A percentile compares a stretch with the other conserved stretches of the same genome.
These are phyloP conservation scores for Monarcha castaneiventris DNA, from an alignment of 2,113 vertebrate genomes.

Conservation along the genomic window DNA sequence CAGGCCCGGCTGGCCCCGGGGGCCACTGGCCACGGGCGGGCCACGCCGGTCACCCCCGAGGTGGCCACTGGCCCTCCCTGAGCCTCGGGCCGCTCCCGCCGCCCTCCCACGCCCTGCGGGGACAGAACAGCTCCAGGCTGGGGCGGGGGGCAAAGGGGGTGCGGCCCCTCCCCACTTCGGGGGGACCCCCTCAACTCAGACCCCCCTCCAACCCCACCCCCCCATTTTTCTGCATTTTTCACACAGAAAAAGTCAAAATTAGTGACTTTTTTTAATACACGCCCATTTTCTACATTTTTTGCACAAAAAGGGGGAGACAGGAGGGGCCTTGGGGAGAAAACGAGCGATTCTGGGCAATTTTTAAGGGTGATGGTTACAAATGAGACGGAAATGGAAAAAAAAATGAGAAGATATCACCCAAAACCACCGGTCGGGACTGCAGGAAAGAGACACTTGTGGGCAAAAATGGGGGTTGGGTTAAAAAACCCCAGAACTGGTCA, in stretches of 20 bases:
- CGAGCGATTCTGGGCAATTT: fast-evolving
- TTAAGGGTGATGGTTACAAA: not conserved
- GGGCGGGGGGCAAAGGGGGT: not conserved
- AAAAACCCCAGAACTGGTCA: not conserved
- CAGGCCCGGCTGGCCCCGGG: no score
- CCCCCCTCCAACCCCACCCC: not conserved
- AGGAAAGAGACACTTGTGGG: not conserved
- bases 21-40: not conserved
- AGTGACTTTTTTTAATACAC: fast-evolving
- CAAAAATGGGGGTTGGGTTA: not conserved
- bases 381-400: not conserved
- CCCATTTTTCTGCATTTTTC: fast-evolving
- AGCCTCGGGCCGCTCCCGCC: not conserved
- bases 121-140: not conserved
- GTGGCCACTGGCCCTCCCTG: not conserved
- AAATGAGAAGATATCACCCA: not conserved
- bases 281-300: fast-evolving
- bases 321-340: not conserved
- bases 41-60: fast-evolving
- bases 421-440: fast-evolving
- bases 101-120: not conserved
- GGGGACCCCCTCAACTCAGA: not conserved
- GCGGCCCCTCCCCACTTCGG: not conserved
- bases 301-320: not conserved
- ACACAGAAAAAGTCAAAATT: not conserved